phyloP scores from a whole-genome alignment of 2,888 invertebrate species.

The Euplexia lucipara region DNA sequence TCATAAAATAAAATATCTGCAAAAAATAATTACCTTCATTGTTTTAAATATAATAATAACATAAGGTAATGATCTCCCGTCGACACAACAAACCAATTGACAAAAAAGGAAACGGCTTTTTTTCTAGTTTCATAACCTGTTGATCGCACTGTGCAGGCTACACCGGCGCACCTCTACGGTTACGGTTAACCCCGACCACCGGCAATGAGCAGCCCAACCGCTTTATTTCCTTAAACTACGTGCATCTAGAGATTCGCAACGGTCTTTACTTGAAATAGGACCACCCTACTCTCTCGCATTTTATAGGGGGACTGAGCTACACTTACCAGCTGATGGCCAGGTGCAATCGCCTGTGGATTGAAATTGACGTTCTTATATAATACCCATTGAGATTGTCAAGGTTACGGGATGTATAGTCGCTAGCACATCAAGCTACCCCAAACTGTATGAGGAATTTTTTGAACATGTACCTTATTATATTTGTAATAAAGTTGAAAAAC shows the following conservation, averaged over 20 bases:
- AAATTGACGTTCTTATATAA: not conserved
- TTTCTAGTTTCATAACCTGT: constrained; percentile 29
- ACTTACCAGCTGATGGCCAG: constrained; percentile 44
- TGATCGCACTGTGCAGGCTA: constrained; percentile 68
- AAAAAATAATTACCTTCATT: constrained; percentile 21
- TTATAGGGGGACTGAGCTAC: constrained; percentile 9
- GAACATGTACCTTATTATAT: too few relatives aligned
- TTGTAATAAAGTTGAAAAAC: too few relatives aligned
- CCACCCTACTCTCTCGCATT: constrained; percentile 23
- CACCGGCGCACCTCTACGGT: constrained; percentile 63
- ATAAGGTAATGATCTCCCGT: not conserved
- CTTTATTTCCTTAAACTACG: constrained; percentile 66
- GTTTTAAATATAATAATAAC: constrained; percentile 9
- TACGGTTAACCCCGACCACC: constrained; percentile 68
- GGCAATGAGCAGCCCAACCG: constrained; percentile 49
- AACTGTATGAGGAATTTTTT: too few relatives aligned
- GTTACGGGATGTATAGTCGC: too few relatives aligned
- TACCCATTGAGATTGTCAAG: constrained; percentile 20
- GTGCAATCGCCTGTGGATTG: constrained; percentile 12
- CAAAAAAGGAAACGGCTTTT: not conserved
- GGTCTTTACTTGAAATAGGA: constrained; percentile 34
- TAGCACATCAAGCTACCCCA: too few relatives aligned
- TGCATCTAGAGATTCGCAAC: constrained; percentile 56
- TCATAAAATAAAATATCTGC: not conserved
- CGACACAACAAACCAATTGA: not conserved